These are phyloP conservation scores for Tridacna crocea DNA, from an alignment of 2,888 invertebrate species.

Conservation along the genomic window DNA sequence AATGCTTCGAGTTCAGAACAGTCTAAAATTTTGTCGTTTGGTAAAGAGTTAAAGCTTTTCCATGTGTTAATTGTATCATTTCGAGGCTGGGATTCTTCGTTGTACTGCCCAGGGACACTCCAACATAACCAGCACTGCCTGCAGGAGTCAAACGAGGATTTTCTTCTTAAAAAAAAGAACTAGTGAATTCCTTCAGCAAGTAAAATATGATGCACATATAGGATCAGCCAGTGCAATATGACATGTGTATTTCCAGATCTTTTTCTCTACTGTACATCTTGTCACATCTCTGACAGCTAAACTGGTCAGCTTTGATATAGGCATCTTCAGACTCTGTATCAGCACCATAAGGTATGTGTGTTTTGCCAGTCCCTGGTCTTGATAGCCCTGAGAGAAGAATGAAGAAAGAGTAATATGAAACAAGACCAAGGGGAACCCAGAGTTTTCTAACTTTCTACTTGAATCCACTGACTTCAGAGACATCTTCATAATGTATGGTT, in stretches of 20 bases:
- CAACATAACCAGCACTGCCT: too few relatives aligned
- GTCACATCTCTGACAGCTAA: conserved; percentile 79
- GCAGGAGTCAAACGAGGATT: too few relatives aligned
- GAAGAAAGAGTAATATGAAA: not conserved
- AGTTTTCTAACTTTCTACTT: not conserved
- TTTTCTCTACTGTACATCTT: conserved; percentile 78
- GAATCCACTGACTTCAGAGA: not conserved
- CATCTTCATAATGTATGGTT: not conserved
- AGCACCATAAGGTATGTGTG: conserved; percentile 35
- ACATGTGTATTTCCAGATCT: conserved; percentile 81
- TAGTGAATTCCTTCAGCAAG: too few relatives aligned
- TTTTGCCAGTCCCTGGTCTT: conserved; percentile 30
- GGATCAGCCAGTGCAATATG: conserved; percentile 79
- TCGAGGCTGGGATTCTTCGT: too few relatives aligned
- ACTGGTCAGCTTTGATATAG: conserved; percentile 66
- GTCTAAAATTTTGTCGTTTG: too few relatives aligned
- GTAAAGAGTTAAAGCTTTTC: too few relatives aligned
- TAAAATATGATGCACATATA: too few relatives aligned
- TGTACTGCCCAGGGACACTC: too few relatives aligned
- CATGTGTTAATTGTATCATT: too few relatives aligned
- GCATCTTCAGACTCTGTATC: conserved; percentile 22
- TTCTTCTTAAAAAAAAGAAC: too few relatives aligned
- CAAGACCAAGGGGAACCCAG: not conserved
- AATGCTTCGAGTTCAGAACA: too few relatives aligned
- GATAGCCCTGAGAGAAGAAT: not conserved